These are phyloP conservation scores for Siniperca undulata DNA, from an alignment of 2,797 vertebrate genomes.

Conservation along the genomic window DNA sequence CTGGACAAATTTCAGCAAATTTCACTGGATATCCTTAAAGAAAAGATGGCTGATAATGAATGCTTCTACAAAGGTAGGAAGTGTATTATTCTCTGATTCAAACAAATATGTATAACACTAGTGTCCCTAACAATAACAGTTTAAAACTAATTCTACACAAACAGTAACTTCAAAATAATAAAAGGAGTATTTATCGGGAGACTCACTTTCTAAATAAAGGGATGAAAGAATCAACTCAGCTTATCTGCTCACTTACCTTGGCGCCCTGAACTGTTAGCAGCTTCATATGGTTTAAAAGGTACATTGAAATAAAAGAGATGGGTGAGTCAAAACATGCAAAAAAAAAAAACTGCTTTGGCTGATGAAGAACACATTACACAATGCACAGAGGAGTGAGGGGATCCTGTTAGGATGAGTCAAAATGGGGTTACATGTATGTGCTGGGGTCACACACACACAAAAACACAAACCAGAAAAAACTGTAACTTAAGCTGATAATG, in stretches of 20 bases:
- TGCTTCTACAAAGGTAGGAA: neutral
- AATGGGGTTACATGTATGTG: neutral
- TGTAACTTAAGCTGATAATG: neutral
- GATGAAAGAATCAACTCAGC: constrained; percentile 24
- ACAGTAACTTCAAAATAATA: neutral
- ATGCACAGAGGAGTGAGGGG: neutral
- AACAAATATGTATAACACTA: neutral
- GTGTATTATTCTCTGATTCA: neutral
- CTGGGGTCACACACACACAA: neutral
- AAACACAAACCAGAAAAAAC: neutral
- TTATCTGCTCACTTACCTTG: constrained; percentile 79
- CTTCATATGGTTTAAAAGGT: constrained; percentile 79
- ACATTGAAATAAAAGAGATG: constrained; percentile 77
- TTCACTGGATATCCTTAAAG: constrained; percentile 28
- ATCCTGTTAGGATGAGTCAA: constrained; percentile 1
- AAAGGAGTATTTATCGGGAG: neutral
- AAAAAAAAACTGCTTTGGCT: constrained; percentile 29
- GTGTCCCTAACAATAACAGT: neutral
- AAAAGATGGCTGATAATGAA: neutral
- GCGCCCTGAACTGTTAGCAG: constrained; percentile 83
- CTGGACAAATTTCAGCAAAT: neutral
- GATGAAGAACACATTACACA: constrained; percentile 29
- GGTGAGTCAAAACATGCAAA: constrained; percentile 76
- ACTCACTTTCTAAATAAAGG: constrained; percentile 14
- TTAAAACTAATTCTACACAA: neutral